Percentiles rank a stretch among this genome's conserved stretches.
These are phyloP conservation scores for Arctopsyche grandis DNA, from an alignment of 1,140 invertebrate genomes.

Conservation along the genomic window DNA sequence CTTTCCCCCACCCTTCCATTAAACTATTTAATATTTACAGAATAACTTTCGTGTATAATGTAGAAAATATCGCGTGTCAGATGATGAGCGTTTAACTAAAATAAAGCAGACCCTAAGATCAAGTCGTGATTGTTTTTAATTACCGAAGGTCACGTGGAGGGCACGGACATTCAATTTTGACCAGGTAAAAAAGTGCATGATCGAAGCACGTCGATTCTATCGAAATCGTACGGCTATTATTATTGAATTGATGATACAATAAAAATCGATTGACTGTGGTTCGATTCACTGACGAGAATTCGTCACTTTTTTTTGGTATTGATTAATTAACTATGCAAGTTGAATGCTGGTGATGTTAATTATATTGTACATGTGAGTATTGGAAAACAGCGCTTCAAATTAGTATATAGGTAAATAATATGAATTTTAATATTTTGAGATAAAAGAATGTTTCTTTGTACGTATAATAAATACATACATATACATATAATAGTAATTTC, in stretches of 20 bases:
- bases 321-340: not conserved
- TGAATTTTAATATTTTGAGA: too few relatives aligned
- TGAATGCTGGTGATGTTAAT: too few relatives aligned
- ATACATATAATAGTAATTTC: too few relatives aligned
- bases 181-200: not conserved
- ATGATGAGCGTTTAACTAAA: constrained; percentile 43
- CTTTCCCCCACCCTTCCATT: not conserved
- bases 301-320: not conserved
- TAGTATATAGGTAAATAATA: too few relatives aligned
- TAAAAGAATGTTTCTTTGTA: too few relatives aligned
- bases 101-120: constrained; percentile 44
- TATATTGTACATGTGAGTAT: too few relatives aligned
- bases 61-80: constrained; percentile 39
- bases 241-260: constrained; percentile 25
- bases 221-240: not conserved
- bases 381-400: too few relatives aligned
- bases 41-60: not conserved
- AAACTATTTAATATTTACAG: not conserved
- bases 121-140: constrained; percentile 49
- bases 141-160: constrained; percentile 38
- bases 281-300: not conserved
- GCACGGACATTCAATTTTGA: constrained; percentile 16
- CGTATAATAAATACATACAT: too few relatives aligned
- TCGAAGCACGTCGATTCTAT: not conserved
- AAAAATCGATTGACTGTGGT: not conserved